phyloP scores from a whole-genome alignment of 2,888 invertebrate species.

The Pandemis heparana region DNA sequence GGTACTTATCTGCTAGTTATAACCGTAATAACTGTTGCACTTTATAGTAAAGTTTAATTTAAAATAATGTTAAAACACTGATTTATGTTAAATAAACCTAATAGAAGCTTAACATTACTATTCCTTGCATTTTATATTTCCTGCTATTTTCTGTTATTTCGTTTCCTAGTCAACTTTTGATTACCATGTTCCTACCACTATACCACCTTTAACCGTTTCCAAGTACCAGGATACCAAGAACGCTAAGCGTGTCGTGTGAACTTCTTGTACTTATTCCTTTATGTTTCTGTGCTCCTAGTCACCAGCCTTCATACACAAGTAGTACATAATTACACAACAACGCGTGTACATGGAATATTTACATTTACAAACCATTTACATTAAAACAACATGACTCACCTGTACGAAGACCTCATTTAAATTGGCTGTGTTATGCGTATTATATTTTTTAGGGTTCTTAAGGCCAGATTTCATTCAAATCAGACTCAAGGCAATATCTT shows the following conservation, averaged over 20 bases:
- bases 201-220: not conserved
- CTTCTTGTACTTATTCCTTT: not conserved
- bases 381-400: slow-evolving; percentile 33
- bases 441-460: slow-evolving; percentile 24
- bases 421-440: slow-evolving; percentile 25
- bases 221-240: slow-evolving; percentile 2
- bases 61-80: too few species aligned
- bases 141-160: too few species aligned
- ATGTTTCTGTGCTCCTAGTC: slow-evolving; percentile 25
- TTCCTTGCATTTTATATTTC: too few species aligned
- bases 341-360: slow-evolving; percentile 32
- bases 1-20: too few species aligned
- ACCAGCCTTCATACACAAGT: slow-evolving; percentile 1
- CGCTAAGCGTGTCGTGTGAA: not conserved
- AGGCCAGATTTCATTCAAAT: not conserved
- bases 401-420: slow-evolving; percentile 35
- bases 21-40: too few species aligned
- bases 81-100: too few species aligned
- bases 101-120: too few species aligned
- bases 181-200: not conserved
- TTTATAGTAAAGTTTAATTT: too few species aligned
- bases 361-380: slow-evolving; percentile 39
- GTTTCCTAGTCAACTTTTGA: not conserved
- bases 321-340: slow-evolving; percentile 8
- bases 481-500: not conserved